Percentiles rank a stretch among this genome's conserved stretches.
phyloP scores from a whole-genome alignment of 2,113 vertebrate species.

The Hyperopisus bebe region DNA sequence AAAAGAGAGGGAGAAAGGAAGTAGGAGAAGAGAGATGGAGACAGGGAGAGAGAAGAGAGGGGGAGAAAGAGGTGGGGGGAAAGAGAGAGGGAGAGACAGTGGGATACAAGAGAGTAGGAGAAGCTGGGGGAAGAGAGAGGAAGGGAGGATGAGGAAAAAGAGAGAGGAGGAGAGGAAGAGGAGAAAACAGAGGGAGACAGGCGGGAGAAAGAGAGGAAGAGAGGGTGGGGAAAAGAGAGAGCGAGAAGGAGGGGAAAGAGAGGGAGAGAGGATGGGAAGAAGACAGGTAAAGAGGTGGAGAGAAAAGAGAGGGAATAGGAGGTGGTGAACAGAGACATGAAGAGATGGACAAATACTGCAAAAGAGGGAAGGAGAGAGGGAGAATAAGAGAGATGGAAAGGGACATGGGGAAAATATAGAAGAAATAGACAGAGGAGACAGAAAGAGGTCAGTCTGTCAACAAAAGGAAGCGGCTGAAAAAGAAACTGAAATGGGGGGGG shows the following conservation, averaged over 20 bases:
- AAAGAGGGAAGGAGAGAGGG: neutral
- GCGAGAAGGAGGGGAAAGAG: too few species aligned
- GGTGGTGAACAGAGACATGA: constrained; percentile 16
- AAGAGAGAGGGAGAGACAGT: neutral
- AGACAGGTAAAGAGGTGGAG: neutral
- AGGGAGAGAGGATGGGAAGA: neutral
- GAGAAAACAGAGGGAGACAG: constrained; percentile 1
- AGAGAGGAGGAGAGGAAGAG: neutral
- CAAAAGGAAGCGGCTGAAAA: neutral
- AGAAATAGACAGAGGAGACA: neutral
- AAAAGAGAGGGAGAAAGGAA: constrained; percentile 13
- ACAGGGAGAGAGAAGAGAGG: too few species aligned
- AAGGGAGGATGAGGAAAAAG: neutral
- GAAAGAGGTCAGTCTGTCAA: neutral
- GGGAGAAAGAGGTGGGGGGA: neutral
- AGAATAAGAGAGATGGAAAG: neutral
- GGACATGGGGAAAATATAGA: neutral
- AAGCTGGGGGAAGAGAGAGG: neutral
- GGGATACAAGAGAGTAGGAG: too few species aligned
- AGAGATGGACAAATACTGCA: neutral
- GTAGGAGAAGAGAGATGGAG: too few species aligned
- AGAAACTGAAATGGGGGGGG: neutral
- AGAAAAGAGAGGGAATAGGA: neutral
- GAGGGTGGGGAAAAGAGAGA: neutral
- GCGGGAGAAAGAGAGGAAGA: neutral